Base-by-base conservation (phyloP, 2,888 invertebrate genomes). In the Xiphydria camelus region DNA sequence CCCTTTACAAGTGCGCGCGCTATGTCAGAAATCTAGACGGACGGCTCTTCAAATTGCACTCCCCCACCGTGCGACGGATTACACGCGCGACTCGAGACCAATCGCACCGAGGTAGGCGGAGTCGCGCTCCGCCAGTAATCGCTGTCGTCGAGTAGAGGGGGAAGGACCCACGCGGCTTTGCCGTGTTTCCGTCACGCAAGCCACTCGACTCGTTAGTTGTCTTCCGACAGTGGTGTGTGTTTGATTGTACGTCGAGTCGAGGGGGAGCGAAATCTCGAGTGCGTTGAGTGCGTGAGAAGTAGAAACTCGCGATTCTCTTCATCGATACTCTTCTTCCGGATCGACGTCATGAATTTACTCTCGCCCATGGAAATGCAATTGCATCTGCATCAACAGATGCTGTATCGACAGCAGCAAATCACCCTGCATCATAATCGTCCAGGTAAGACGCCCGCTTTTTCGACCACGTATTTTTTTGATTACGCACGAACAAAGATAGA, bases 371-470 rank as follows among this genome's bases (percentile, higher is more conserved):
- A 65, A 33, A 33, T 63, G 42, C 51, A 51, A 31, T 47, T 58
- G 42, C 65, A 61, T 46, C 36, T 61, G 20, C 61, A 60, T 34
- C 59, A 61, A 12, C 55, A 57, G 36, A 59, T 63, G 55, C 38
- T 65, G 1, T 57, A 60, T 26, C 51, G 55, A 17, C 62, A 62
- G 29, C 64, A 62, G 3, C 55, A 57, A 20, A 55, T 66, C 34
- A 55, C 55, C 4, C 54, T 59, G 4, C 58, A 55, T 49, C 55
- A 44, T 35, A 45, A 53, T 38, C 47, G 44, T 17, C 47, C 39
- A 51, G 48, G 51, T 50, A 34, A n/a, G n/a, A n/a, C n/a, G n/a
- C n/a, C n/a, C n/a, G n/a, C n/a, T n/a, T n/a, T n/a, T n/a, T n/a
- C n/a, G n/a, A n/a, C n/a, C n/a, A n/a, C n/a, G n/a, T n/a, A n/a